phyloP scores from a whole-genome alignment of 2,888 invertebrate genomes.

The Drosophila kuntzei region DNA sequence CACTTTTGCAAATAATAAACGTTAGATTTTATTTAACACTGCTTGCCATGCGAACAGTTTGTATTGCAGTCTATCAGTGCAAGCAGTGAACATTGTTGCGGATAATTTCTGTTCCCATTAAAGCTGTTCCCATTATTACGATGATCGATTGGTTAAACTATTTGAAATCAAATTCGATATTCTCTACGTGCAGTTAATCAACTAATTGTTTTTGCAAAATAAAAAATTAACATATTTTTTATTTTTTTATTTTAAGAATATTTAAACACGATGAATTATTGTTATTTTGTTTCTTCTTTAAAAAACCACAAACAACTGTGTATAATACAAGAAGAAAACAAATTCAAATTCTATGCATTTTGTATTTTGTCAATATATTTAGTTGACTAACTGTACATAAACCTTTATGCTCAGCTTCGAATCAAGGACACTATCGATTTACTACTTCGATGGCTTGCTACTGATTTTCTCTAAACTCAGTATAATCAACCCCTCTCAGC shows the following conservation, averaged over 20 bases:
- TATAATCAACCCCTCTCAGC: conserved; percentile 51
- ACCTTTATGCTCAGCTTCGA: not conserved
- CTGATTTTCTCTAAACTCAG: conserved; percentile 12
- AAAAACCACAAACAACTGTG: too few species aligned
- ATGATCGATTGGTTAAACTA: not conserved
- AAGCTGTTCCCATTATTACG: not conserved
- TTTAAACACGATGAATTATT: too few species aligned
- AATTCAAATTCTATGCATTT: too few species aligned
- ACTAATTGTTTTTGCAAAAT: too few species aligned
- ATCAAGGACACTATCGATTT: not conserved
- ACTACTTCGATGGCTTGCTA: not conserved
- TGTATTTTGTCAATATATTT: not conserved
- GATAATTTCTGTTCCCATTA: not conserved
- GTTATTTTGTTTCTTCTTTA: too few species aligned
- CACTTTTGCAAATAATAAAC: conserved; percentile 1
- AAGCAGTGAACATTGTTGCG: conserved; percentile 2
- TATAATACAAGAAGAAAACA: too few species aligned
- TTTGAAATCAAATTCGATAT: not conserved
- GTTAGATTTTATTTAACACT: not conserved
- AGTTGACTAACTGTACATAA: not conserved
- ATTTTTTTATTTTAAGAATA: too few species aligned
- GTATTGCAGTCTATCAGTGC: not conserved
- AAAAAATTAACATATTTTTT: too few species aligned
- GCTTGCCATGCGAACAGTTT: conserved; percentile 8
- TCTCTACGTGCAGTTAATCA: not conserved